Conservation (phyloP, 2,797 vertebrate genomes). For the Pelobates cultripes region DNA sequence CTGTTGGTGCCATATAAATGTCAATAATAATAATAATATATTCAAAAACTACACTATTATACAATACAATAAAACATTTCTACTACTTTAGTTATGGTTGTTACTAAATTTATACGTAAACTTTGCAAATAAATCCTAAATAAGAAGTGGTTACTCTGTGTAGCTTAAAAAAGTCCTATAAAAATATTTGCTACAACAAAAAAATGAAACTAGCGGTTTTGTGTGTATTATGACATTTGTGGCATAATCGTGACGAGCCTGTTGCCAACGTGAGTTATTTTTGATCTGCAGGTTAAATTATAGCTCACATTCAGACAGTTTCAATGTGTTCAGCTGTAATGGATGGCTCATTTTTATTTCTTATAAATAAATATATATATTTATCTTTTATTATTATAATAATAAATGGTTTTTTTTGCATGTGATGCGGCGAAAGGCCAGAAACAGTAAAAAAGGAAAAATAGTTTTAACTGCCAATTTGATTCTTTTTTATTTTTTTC, state of each 20-base stretch:
- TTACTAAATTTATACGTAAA: no score
- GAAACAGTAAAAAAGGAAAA: slow-evolving; percentile 24
- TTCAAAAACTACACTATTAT: no score
- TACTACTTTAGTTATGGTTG: no score
- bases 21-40: no score
- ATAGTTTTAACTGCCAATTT: not conserved
- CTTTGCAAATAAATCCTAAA: no score
- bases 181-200: not conserved
- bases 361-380: no score
- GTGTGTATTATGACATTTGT: not conserved
- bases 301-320: not conserved
- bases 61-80: no score
- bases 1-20: no score
- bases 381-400: no score
- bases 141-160: no score
- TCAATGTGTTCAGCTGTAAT: slow-evolving; percentile 5
- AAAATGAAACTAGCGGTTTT: no score
- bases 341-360: not conserved
- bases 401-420: slow-evolving; percentile 22
- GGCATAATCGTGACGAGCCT: not conserved
- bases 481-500: slow-evolving; percentile 4
- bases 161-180: no score
- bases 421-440: slow-evolving; percentile 7
- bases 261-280: slow-evolving; percentile 15
- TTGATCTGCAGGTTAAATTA: not conserved